A percentile compares a stretch with the other conserved stretches of the same genome.
Conservation (phyloP, 2,113 vertebrate genomes). For the Microcebus ravelobensis region DNA sequence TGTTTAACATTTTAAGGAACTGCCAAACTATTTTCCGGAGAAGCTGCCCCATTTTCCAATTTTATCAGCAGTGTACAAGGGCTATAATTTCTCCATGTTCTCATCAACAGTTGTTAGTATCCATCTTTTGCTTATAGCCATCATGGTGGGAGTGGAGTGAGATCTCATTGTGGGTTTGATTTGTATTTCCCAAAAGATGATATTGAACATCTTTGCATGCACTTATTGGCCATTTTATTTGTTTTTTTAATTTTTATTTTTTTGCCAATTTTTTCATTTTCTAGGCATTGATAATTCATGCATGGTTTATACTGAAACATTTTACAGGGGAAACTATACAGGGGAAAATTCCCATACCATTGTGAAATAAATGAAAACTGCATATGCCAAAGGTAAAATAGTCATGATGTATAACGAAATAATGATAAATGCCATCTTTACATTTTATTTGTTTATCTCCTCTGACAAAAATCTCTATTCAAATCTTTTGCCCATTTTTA, state of each 20-base stretch:
- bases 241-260: background rate
- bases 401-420: background rate
- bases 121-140: background rate
- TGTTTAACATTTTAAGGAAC: background rate
- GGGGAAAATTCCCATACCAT: background rate
- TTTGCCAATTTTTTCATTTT: background rate
- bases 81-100: background rate
- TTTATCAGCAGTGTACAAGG: background rate
- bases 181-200: background rate
- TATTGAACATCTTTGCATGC: background rate
- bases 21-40: background rate
- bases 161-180: background rate
- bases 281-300: background rate
- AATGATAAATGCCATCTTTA: background rate
- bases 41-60: no score
- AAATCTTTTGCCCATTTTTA: background rate
- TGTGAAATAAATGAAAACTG: background rate
- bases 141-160: background rate
- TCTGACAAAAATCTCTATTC: background rate
- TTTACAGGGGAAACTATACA: background rate
- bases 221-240: no score
- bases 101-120: background rate
- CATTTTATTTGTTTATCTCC: background rate
- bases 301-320: background rate
- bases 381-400: background rate